Evolutionary conservation across 2,113 vertebrate genomes (phyloP).

Genomic region (Xiphophorus hellerii): DNA sequence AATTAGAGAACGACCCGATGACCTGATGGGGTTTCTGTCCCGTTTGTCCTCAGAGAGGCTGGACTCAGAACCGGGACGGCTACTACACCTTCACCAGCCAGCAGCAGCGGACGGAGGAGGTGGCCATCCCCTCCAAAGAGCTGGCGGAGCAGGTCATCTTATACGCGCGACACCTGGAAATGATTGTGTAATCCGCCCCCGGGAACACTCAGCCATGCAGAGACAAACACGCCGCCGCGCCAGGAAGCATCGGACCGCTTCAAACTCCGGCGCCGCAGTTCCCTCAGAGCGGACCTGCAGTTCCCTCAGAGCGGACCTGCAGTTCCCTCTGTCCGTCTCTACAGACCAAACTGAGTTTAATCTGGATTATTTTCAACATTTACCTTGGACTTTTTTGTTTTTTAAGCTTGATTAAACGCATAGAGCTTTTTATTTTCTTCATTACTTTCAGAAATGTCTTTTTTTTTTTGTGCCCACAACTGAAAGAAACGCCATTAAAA

Average conservation of each 20-base stretch:
- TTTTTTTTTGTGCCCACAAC: constrained; percentile 70
- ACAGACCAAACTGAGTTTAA: neutral
- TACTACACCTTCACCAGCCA: constrained; percentile 90
- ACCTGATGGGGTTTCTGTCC: neutral
- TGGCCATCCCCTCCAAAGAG: constrained; percentile 90
- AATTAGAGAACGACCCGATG: neutral
- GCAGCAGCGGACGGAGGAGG: constrained; percentile 91
- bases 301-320: constrained; percentile 4
- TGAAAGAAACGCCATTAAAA: constrained; percentile 56
- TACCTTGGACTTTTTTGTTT: too few species aligned
- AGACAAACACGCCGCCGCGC: constrained; percentile 37
- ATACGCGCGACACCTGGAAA: constrained; percentile 93
- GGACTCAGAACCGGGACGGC: constrained; percentile 85
- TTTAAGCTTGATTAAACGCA: neutral
- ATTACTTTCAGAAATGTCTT: constrained; percentile 13
- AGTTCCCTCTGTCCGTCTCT: neutral
- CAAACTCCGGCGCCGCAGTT: neutral
- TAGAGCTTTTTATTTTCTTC: neutral
- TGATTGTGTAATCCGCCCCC: constrained; percentile 87
- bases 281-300: constrained; percentile 14
- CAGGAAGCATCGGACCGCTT: constrained; percentile 28
- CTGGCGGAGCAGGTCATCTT: constrained; percentile 93
- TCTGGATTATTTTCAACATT: neutral
- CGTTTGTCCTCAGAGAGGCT: constrained; percentile 83
- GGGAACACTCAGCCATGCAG: constrained; percentile 55